A percentile compares a stretch with the other conserved stretches of the same genome.
phyloP scores from a whole-genome alignment of 2,113 vertebrate genomes.

The Coryphaenoides rupestris region DNA sequence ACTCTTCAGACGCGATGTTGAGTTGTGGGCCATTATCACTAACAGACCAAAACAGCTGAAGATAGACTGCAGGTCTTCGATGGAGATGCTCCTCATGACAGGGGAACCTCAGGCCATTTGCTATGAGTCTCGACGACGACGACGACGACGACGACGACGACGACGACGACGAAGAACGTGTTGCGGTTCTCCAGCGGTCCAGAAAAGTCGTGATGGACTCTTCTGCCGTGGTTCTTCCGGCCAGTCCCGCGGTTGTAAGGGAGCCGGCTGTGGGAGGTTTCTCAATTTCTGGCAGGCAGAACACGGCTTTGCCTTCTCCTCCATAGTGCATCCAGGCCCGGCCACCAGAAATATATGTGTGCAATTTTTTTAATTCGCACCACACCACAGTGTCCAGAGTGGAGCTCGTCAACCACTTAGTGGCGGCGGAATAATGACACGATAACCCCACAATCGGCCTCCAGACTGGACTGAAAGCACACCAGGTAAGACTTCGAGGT shows the following conservation, averaged over 20 bases:
- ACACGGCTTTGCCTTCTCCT: slow-evolving; percentile 11
- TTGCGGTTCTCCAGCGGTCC: slow-evolving; percentile 5
- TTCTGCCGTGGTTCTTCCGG: slow-evolving; percentile 20
- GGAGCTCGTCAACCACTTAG: slow-evolving; percentile 4
- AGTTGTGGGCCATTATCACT: slow-evolving; percentile 9
- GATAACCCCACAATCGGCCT: too few species aligned
- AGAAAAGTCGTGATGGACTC: slow-evolving; percentile 16
- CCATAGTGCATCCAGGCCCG: slow-evolving; percentile 16
- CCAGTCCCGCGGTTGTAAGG: slow-evolving; percentile 17
- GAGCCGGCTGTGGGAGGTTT: slow-evolving; percentile 13
- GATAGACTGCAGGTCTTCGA: slow-evolving; percentile 3
- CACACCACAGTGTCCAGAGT: slow-evolving; percentile 1
- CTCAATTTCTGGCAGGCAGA: slow-evolving; percentile 12
- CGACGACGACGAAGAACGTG: too few species aligned
- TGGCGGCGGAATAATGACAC: slow-evolving; percentile 11
- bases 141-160: too few species aligned
- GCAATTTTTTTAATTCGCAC: slow-evolving; percentile 22
- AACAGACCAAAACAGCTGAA: slow-evolving; percentile 3
- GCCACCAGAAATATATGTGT: slow-evolving; percentile 17
- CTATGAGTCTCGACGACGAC: neutral
- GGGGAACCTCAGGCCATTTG: slow-evolving; percentile 13
- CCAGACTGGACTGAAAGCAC: too few species aligned
- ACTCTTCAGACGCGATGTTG: neutral
- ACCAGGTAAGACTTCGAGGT: slow-evolving; percentile 10
- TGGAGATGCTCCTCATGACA: neutral